Evolutionary conservation across 2,888 invertebrate genomes (phyloP).

Genomic region (Tetropium fuscum): DNA sequence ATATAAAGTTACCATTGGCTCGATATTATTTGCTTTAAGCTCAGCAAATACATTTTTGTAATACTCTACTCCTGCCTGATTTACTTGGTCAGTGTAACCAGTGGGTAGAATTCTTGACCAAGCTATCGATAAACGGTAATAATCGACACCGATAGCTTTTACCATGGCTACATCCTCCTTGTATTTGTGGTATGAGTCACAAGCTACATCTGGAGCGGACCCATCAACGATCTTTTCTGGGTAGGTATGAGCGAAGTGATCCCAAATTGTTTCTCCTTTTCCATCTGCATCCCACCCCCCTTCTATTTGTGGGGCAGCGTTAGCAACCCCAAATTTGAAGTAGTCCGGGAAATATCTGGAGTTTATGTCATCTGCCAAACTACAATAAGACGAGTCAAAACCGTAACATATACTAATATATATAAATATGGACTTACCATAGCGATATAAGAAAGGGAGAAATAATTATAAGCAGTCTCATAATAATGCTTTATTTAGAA

Average conservation of each 20-base stretch:
- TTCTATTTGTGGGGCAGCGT: slow-evolving; percentile 56
- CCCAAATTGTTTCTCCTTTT: slow-evolving; percentile 48
- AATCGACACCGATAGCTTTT: slow-evolving; percentile 68
- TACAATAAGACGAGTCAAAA: too few relatives aligned
- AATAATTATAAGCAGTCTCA: too few relatives aligned
- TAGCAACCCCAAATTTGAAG: slow-evolving; percentile 51
- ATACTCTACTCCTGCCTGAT: slow-evolving; percentile 63
- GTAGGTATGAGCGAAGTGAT: slow-evolving; percentile 32
- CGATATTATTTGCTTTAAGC: not conserved
- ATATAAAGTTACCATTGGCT: slow-evolving; percentile 12
- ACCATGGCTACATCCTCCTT: slow-evolving; percentile 73
- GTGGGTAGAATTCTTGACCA: slow-evolving; percentile 68
- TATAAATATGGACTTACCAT: too few relatives aligned
- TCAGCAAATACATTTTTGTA: slow-evolving; percentile 41
- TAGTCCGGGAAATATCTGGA: slow-evolving; percentile 37
- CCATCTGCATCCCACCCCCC: slow-evolving; percentile 53
- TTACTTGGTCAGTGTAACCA: slow-evolving; percentile 66
- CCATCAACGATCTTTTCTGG: slow-evolving; percentile 30
- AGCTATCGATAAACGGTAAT: slow-evolving; percentile 62
- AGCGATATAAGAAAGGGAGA: too few relatives aligned
- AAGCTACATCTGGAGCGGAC: slow-evolving; percentile 72
- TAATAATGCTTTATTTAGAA: too few relatives aligned
- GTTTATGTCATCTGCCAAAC: slow-evolving; percentile 27
- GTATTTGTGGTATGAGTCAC: slow-evolving; percentile 76
- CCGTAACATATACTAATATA: too few relatives aligned